Evolutionary conservation across 2,113 vertebrate genomes (phyloP).

Genomic region (Scalopus aquaticus): DNA sequence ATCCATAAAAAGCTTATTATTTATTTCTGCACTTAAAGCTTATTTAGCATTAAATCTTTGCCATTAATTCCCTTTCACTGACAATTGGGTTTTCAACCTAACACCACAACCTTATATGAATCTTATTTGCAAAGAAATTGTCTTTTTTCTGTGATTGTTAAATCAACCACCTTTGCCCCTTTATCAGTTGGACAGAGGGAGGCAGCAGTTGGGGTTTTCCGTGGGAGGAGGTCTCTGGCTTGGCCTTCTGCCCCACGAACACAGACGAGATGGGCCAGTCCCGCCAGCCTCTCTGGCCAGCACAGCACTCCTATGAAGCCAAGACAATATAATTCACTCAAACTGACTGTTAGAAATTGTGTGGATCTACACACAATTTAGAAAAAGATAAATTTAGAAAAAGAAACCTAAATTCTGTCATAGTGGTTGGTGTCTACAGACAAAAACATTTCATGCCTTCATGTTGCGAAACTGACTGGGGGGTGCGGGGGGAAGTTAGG

Average conservation of each 20-base stretch:
- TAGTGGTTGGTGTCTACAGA: background rate
- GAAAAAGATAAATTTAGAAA: background rate
- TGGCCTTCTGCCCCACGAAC: background rate
- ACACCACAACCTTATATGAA: background rate
- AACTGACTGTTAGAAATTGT: background rate
- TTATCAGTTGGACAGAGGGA: background rate
- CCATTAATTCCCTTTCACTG: slow-evolving; percentile 1
- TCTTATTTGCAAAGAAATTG: slow-evolving; percentile 25
- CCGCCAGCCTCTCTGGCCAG: background rate
- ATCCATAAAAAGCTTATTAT: background rate
- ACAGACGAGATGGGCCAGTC: background rate
- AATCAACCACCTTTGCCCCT: background rate
- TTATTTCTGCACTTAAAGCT: slow-evolving; percentile 13
- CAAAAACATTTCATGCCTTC: background rate
- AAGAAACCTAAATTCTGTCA: background rate
- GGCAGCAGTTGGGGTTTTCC: background rate
- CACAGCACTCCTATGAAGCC: background rate
- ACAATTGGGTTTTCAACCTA: slow-evolving; percentile 1
- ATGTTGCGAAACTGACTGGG: background rate
- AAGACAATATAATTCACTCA: background rate
- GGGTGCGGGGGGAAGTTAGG: background rate
- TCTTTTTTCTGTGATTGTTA: background rate
- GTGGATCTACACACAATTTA: background rate
- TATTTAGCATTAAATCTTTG: slow-evolving; percentile 28
- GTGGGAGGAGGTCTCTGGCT: background rate